phyloP scores from a whole-genome alignment of 1,140 invertebrate genomes.

The Chironomus tepperi region DNA sequence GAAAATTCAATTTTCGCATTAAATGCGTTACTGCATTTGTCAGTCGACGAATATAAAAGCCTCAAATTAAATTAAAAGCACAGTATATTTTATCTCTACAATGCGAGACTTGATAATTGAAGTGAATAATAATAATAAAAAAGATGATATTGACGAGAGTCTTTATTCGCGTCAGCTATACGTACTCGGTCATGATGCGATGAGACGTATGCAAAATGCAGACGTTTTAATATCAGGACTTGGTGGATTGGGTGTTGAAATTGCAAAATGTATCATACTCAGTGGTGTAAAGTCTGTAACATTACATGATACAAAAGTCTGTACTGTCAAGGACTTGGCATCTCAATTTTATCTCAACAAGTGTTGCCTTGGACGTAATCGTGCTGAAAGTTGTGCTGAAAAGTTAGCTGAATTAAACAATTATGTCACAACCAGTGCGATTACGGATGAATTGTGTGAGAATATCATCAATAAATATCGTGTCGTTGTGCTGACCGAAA shows the following conservation, averaged over 20 bases:
- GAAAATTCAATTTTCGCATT: too few relatives aligned
- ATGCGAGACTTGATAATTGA: constrained; percentile 71
- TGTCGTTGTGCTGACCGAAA: constrained; percentile 84
- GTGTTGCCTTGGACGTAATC: constrained; percentile 75
- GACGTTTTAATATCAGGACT: constrained; percentile 96
- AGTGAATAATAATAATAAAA: constrained; percentile 42
- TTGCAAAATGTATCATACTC: constrained; percentile 97
- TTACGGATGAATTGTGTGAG: constrained; percentile 64
- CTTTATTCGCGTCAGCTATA: constrained; percentile 95
- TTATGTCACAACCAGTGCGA: constrained; percentile 77
- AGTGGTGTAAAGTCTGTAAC: constrained; percentile 97
- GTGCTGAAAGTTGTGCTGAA: constrained; percentile 70
- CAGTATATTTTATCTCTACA: constrained; percentile 30
- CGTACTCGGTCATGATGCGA: constrained; percentile 95
- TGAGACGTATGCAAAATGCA: constrained; percentile 90
- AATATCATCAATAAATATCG: constrained; percentile 74
- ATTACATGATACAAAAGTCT: constrained; percentile 71
- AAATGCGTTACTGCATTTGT: too few relatives aligned
- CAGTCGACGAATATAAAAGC: too few relatives aligned
- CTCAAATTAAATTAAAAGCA: not conserved
- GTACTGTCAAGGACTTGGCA: constrained; percentile 54
- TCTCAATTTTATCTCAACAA: constrained; percentile 88
- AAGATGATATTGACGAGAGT: constrained; percentile 82
- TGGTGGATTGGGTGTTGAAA: constrained; percentile 91
- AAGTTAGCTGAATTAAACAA: constrained; percentile 85